phyloP scores from a whole-genome alignment of 1,140 invertebrate genomes.

The Pomacea maculata region DNA sequence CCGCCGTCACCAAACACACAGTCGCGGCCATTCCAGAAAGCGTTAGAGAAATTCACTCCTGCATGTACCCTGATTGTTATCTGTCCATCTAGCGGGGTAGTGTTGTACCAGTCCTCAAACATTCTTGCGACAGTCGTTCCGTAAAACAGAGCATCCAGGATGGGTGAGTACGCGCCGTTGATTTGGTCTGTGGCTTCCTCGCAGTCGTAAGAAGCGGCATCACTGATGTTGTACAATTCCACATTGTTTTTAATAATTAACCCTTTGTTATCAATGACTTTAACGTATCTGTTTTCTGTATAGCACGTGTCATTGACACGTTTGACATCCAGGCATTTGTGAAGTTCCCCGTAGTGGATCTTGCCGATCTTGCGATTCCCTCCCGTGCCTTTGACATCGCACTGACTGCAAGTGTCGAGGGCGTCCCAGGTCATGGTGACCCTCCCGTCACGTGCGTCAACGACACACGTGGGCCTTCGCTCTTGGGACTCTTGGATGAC shows the following conservation, averaged over 20 bases:
- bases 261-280: conserved; percentile 36
- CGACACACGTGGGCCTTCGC: conserved; percentile 29
- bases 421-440: conserved; percentile 26
- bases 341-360: conserved; percentile 33
- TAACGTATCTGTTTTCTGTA: conserved; percentile 41
- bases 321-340: conserved; percentile 27
- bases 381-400: conserved; percentile 28
- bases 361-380: conserved; percentile 42
- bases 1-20: no score
- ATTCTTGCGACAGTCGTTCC: conserved; percentile 40
- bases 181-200: conserved; percentile 31
- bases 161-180: conserved; percentile 44
- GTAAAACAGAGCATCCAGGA: conserved; percentile 43
- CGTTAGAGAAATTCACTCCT: conserved; percentile 26
- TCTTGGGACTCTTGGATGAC: conserved; percentile 16
- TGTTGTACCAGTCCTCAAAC: conserved; percentile 39
- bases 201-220: conserved; percentile 27
- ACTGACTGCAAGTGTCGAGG: conserved; percentile 28
- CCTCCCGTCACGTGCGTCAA: conserved; percentile 33
- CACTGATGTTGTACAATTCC: conserved; percentile 17
- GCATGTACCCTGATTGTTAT: conserved; percentile 43
- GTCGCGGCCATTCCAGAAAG: conserved; percentile 45
- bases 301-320: conserved; percentile 26
- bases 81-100: conserved; percentile 22
- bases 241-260: background rate